Evolutionary conservation across 2,113 vertebrate genomes (phyloP).

Genomic region (Peromyscus polionotus): DNA sequence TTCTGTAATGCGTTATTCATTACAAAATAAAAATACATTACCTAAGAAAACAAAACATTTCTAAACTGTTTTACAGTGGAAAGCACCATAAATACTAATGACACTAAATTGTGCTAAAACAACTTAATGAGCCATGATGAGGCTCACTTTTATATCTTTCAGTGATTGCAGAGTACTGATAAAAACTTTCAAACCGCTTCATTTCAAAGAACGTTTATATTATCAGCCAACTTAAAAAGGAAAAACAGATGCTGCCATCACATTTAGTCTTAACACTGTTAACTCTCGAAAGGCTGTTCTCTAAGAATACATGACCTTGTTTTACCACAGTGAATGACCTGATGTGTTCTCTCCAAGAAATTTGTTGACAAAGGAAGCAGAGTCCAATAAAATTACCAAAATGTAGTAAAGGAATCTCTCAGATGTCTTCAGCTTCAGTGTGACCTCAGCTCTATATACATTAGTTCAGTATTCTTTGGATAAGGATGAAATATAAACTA

Average conservation of each 20-base stretch:
- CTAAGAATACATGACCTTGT: not conserved
- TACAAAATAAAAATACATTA: not conserved
- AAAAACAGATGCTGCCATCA: not conserved
- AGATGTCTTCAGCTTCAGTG: not conserved
- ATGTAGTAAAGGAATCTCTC: not conserved
- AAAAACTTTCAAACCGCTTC: conserved; percentile 4
- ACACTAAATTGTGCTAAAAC: not conserved
- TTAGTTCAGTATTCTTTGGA: not conserved
- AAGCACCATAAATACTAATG: not conserved
- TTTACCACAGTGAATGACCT: not conserved
- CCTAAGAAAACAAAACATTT: conserved; percentile 30
- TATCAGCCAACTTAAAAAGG: not conserved
- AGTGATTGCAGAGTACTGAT: not conserved
- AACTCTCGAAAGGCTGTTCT: not conserved
- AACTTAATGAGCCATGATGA: not conserved
- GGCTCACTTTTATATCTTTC: not conserved
- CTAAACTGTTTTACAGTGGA: conserved; percentile 4
- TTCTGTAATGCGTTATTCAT: not conserved
- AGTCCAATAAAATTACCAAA: conserved; percentile 8
- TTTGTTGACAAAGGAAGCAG: not conserved
- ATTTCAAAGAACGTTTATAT: not conserved
- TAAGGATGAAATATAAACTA: not conserved
- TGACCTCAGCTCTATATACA: not conserved
- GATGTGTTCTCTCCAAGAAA: not conserved
- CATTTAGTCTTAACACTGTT: not conserved